Percentiles rank a stretch among this genome's conserved stretches.
These are phyloP conservation scores for Florisuga fusca DNA, from an alignment of 2,797 vertebrate genomes.

Conservation along the genomic window DNA sequence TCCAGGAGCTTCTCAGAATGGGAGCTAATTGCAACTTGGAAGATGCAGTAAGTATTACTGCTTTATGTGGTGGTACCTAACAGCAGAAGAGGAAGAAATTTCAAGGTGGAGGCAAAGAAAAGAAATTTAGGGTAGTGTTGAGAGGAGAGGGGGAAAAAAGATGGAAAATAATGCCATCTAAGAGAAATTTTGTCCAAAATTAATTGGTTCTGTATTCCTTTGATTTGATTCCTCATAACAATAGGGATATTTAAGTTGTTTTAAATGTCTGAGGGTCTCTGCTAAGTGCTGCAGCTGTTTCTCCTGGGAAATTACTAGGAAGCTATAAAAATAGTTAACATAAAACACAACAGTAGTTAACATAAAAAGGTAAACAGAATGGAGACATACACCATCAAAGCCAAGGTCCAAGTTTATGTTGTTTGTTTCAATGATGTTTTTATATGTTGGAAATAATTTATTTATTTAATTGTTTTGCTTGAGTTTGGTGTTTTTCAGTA, in stretches of 20 bases:
- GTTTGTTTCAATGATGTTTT: not conserved
- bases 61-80: not conserved
- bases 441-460: not conserved
- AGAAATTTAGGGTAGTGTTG: not conserved
- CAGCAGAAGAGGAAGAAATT: not conserved
- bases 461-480: too few species aligned
- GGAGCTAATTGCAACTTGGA: conserved; percentile 96
- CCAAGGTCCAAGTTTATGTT: not conserved
- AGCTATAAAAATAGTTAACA: not conserved
- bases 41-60: conserved; percentile 86
- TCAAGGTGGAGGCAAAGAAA: not conserved
- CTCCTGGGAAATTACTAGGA: not conserved
- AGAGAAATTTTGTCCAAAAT: not conserved
- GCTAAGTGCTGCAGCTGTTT: not conserved
- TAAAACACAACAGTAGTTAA: not conserved
- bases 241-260: not conserved
- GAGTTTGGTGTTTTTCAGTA: not conserved
- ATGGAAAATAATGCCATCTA: not conserved
- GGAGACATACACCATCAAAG: not conserved
- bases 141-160: rapidly evolving
- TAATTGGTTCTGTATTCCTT: not conserved
- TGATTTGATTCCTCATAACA: not conserved
- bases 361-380: not conserved
- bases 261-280: not conserved
- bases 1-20: conserved; percentile 92